Evolutionary conservation across 2,888 invertebrate species (phyloP).

Genomic region (Xestia sexstrigata): DNA sequence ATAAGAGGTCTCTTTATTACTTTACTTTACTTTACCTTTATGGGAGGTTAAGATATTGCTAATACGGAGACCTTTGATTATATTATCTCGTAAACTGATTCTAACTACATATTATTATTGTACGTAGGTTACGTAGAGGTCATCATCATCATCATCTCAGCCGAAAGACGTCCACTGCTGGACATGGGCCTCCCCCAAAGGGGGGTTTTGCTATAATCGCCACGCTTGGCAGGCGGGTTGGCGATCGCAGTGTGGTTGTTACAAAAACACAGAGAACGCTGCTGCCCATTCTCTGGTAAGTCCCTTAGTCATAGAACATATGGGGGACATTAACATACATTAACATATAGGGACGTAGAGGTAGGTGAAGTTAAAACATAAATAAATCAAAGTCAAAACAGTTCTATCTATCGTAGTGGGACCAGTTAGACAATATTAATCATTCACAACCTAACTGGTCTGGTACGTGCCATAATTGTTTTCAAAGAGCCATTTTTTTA

Average conservation of each 20-base stretch:
- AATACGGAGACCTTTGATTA: conserved; percentile 9
- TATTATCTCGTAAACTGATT: not conserved
- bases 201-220: too few species aligned
- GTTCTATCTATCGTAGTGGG: not conserved
- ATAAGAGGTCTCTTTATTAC: conserved; percentile 22
- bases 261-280: too few species aligned
- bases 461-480: not conserved
- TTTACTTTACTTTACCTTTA: too few species aligned
- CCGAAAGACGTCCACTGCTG: too few species aligned
- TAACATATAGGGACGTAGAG: too few species aligned
- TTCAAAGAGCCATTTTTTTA: not conserved
- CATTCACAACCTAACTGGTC: not conserved
- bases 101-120: not conserved
- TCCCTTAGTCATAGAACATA: too few species aligned
- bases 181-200: too few species aligned
- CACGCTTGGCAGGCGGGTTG: too few species aligned
- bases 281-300: too few species aligned
- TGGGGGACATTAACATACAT: too few species aligned
- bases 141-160: too few species aligned
- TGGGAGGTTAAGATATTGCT: not conserved
- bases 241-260: too few species aligned
- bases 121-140: not conserved
- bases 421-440: not conserved
- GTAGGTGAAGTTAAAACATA: not conserved
- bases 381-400: not conserved